These are phyloP conservation scores for Struthidea cinerea DNA, from an alignment of 2,113 vertebrate species.

Conservation along the genomic window DNA sequence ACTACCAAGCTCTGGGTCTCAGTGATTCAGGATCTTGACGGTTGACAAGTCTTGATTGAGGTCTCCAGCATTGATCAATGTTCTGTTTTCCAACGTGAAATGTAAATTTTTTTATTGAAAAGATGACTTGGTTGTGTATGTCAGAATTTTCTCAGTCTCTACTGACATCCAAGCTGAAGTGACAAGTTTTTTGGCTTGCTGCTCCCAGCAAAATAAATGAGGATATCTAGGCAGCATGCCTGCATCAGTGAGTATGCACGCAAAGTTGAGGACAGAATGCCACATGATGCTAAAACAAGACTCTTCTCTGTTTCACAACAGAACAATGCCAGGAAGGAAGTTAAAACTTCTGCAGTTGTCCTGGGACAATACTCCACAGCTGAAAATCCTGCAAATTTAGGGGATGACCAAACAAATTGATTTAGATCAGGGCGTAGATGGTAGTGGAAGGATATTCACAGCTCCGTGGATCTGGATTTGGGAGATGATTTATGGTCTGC, in stretches of 20 bases:
- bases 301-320: background rate
- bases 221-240: background rate
- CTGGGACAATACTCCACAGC: background rate
- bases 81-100: background rate
- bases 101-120: background rate
- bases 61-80: background rate
- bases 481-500: background rate
- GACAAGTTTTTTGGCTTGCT: background rate
- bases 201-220: background rate
- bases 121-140: accelerated
- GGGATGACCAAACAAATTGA: accelerated
- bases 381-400: background rate
- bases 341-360: background rate
- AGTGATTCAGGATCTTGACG: background rate
- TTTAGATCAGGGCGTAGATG: background rate
- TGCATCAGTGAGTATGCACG: background rate
- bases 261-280: background rate
- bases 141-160: background rate
- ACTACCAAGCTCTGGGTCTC: background rate
- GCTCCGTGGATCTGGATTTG: background rate
- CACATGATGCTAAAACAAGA: background rate
- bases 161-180: background rate
- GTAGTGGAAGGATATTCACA: background rate
- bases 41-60: background rate
- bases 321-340: background rate